These are phyloP conservation scores for Dioctria linearis DNA, from an alignment of 2,888 invertebrate genomes.

Conservation along the genomic window DNA sequence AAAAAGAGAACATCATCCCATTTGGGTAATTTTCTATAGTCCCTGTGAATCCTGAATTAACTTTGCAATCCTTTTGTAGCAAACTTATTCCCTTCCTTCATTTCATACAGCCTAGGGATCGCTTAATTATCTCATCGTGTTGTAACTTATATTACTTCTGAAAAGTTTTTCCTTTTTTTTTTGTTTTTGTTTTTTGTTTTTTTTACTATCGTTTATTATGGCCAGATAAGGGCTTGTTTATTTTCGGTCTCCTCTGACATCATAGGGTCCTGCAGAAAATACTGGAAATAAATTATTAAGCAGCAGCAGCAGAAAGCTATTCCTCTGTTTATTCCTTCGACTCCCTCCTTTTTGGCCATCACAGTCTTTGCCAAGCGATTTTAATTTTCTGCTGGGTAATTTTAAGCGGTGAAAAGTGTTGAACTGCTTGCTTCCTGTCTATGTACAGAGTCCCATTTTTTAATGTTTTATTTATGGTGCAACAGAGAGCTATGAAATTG, in stretches of 20 bases:
- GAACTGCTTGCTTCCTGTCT: constrained; percentile 32
- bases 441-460: constrained; percentile 9
- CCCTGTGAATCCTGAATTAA: not conserved
- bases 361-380: constrained; percentile 53
- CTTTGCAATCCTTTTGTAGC: not conserved
- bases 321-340: constrained; percentile 50
- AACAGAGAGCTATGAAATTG: constrained; percentile 37
- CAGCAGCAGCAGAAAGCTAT: constrained; percentile 28
- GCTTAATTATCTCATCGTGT: constrained; percentile 57
- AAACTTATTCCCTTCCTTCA: not conserved
- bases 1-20: constrained; percentile 15
- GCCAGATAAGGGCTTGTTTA: constrained; percentile 58
- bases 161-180: constrained; percentile 32
- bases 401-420: constrained; percentile 44
- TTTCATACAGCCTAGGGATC: constrained; percentile 28
- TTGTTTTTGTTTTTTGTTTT: constrained; percentile 1
- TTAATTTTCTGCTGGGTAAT: constrained; percentile 59
- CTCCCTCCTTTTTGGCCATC: constrained; percentile 51
- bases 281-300: constrained; percentile 57
- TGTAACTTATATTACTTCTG: constrained; percentile 58
- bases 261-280: constrained; percentile 18
- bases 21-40: constrained; percentile 30
- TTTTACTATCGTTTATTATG: constrained; percentile 59
- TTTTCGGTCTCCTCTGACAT: constrained; percentile 40
- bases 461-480: constrained; percentile 46